These are phyloP conservation scores for Pollenia labialis DNA, from an alignment of 2,888 invertebrate species.

Conservation along the genomic window DNA sequence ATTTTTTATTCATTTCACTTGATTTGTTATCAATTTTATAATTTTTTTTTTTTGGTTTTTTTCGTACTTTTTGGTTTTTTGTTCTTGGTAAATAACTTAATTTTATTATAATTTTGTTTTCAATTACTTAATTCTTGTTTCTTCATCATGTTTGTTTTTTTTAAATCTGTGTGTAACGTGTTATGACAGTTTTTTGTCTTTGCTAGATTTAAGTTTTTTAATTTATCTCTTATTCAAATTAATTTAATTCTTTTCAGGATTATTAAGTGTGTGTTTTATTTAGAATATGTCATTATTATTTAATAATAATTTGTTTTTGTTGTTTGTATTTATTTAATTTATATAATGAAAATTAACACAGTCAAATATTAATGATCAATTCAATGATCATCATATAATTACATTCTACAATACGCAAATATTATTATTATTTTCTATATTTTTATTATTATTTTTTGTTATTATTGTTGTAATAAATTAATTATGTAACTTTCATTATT, in stretches of 20 bases:
- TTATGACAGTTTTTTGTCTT: slow-evolving; percentile 62
- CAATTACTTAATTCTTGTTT: slow-evolving; percentile 48
- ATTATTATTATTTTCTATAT: slow-evolving; percentile 67
- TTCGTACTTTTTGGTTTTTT: slow-evolving; percentile 71
- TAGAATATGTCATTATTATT: slow-evolving; percentile 78
- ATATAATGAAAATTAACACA: slow-evolving; percentile 84
- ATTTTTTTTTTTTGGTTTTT: slow-evolving; percentile 62
- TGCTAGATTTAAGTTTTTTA: slow-evolving; percentile 63
- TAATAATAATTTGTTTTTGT: slow-evolving; percentile 68
- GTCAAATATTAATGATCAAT: slow-evolving; percentile 84
- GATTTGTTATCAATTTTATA: slow-evolving; percentile 71
- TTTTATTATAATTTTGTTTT: slow-evolving; percentile 75
- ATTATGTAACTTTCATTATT: slow-evolving; percentile 67
- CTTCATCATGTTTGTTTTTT: slow-evolving; percentile 20
- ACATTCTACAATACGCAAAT: slow-evolving; percentile 75
- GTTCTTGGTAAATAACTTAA: slow-evolving; percentile 80
- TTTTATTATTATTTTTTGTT: slow-evolving; percentile 55
- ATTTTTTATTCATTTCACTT: slow-evolving; percentile 70
- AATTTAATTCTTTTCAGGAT: slow-evolving; percentile 50
- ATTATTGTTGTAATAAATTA: slow-evolving; percentile 54
- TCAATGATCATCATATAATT: slow-evolving; percentile 78
- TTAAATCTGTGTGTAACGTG: slow-evolving; percentile 62
- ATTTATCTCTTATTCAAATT: slow-evolving; percentile 35
- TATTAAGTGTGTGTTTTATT: slow-evolving; percentile 73
- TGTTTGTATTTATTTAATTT: slow-evolving; percentile 76